A percentile compares a stretch with the other conserved stretches of the same genome.
Evolutionary conservation across 2,888 invertebrate species (phyloP).

Genomic region (Melinaea menophilus): DNA sequence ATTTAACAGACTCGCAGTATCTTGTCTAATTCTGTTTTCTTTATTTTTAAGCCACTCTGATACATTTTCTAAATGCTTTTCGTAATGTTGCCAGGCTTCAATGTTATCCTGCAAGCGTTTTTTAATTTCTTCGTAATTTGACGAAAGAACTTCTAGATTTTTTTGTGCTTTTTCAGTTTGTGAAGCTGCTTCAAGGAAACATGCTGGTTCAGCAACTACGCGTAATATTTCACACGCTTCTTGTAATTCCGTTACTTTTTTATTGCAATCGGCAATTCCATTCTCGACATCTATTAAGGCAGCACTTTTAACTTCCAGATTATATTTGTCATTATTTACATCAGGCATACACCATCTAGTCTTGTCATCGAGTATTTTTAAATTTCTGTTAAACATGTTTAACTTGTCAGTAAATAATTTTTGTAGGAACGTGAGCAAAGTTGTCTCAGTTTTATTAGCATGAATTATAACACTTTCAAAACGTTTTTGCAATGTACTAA

Average conservation of each 20-base stretch:
- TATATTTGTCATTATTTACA: constrained; percentile 92
- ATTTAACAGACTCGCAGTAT: constrained; percentile 84
- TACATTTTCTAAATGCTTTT: constrained; percentile 84
- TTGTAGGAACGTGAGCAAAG: constrained; percentile 87
- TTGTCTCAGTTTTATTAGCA: constrained; percentile 88
- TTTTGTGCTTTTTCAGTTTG: constrained; percentile 84
- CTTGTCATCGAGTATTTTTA: constrained; percentile 90
- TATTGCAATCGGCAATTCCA: constrained; percentile 84
- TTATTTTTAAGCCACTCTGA: constrained; percentile 87
- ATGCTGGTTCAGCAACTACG: constrained; percentile 85
- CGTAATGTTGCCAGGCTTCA: constrained; percentile 88
- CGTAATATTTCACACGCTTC: constrained; percentile 84
- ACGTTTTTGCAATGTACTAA: constrained; percentile 89
- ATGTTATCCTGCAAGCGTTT: constrained; percentile 83
- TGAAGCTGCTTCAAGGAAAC: constrained; percentile 80
- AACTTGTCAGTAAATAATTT: constrained; percentile 92
- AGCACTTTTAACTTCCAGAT: constrained; percentile 92
- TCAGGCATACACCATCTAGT: constrained; percentile 95
- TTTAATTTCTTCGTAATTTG: constrained; percentile 83
- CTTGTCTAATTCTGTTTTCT: constrained; percentile 85
- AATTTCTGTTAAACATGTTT: constrained; percentile 87
- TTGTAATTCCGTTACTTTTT: constrained; percentile 81
- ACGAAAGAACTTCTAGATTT: constrained; percentile 84
- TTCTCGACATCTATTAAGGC: constrained; percentile 86
- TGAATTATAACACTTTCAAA: constrained; percentile 87